phyloP scores from a whole-genome alignment of 2,888 invertebrate species.

The Cosmorhoe ocellata region DNA sequence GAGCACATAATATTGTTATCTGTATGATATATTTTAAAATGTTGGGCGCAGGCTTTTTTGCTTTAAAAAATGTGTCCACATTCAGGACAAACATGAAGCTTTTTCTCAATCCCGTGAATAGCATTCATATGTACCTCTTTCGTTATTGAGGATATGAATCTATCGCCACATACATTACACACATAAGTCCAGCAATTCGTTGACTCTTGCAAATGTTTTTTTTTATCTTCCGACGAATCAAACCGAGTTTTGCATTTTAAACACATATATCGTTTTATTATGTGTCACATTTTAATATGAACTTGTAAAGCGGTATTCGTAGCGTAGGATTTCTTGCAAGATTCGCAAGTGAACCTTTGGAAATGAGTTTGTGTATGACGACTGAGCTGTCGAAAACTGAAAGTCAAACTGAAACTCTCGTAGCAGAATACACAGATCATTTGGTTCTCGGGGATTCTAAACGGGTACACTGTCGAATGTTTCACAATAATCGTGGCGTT shows the following conservation, averaged over 20 bases:
- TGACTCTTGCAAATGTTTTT: constrained; percentile 55
- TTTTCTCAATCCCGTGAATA: constrained; percentile 35
- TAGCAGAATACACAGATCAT: constrained; percentile 75
- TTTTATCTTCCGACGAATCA: constrained; percentile 36
- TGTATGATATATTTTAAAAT: constrained; percentile 54
- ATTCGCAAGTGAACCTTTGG: constrained; percentile 65
- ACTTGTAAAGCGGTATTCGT: constrained; percentile 59
- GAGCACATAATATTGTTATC: constrained; percentile 65
- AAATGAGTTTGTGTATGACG: constrained; percentile 69
- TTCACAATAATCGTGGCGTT: constrained; percentile 73
- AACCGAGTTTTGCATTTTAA: constrained; percentile 44
- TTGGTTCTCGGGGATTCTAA: constrained; percentile 66
- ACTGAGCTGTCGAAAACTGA: constrained; percentile 61
- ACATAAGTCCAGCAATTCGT: constrained; percentile 64
- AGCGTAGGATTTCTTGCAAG: constrained; percentile 69
- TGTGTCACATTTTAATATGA: constrained; percentile 61
- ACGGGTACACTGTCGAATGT: constrained; percentile 73
- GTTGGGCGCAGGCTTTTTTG: constrained; percentile 4
- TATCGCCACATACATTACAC: constrained; percentile 49
- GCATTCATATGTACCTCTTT: constrained; percentile 37
- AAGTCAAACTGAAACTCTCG: constrained; percentile 58
- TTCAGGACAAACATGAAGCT: constrained; percentile 37
- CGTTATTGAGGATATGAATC: constrained; percentile 36
- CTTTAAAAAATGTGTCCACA: constrained; percentile 38
- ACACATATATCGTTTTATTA: constrained; percentile 37